phyloP scores from a whole-genome alignment of 2,113 vertebrate species.

The Mugil cephalus region DNA sequence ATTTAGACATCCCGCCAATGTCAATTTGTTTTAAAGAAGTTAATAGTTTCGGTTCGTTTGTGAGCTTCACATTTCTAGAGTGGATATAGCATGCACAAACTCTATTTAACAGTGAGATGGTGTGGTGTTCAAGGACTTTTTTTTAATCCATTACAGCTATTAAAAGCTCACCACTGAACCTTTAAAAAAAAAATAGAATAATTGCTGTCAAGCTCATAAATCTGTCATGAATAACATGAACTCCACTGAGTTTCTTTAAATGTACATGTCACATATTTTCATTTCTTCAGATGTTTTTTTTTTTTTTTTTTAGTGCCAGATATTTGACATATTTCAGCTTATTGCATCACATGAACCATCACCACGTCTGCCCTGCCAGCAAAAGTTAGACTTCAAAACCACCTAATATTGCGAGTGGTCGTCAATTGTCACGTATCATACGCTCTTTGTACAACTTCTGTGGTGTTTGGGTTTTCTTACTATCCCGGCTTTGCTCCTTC shows the following conservation, averaged over 20 bases:
- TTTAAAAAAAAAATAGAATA: too few relatives aligned
- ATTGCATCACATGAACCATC: conserved; percentile 10
- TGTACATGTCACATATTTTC: conserved; percentile 1
- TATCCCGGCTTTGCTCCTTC: conserved; percentile 35
- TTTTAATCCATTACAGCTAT: too few relatives aligned
- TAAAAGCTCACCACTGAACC: too few relatives aligned
- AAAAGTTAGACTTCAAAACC: conserved; percentile 19
- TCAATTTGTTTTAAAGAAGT: too few relatives aligned
- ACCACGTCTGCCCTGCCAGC: not conserved
- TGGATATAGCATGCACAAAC: too few relatives aligned
- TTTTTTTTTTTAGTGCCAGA: not conserved
- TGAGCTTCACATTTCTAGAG: too few relatives aligned
- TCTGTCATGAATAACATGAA: not conserved
- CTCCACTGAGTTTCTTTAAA: not conserved
- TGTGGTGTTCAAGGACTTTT: too few relatives aligned
- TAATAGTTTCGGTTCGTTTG: too few relatives aligned
- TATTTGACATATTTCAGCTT: not conserved
- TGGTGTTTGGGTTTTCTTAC: too few relatives aligned
- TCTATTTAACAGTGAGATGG: too few relatives aligned
- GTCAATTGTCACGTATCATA: not conserved
- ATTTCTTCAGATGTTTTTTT: not conserved
- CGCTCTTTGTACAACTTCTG: not conserved
- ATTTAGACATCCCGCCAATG: too few relatives aligned
- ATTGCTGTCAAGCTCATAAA: too few relatives aligned
- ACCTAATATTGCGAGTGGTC: not conserved